Conservation (phyloP, 2,888 invertebrate species). For the Drosophila macrothrix region DNA sequence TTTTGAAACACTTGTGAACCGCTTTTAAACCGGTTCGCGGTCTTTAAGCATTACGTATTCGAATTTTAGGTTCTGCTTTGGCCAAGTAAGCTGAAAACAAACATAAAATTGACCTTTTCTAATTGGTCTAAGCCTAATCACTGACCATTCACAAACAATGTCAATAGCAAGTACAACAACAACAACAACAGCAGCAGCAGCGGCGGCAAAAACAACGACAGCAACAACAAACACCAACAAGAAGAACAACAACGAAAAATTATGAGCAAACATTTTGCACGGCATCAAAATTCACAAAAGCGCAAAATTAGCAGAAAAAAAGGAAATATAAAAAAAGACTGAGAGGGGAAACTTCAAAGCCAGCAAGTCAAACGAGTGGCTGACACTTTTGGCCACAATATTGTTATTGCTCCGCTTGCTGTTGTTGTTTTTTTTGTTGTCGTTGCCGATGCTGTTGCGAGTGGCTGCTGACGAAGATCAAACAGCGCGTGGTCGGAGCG, state of each 20-base stretch:
- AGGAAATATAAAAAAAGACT: conserved; percentile 7
- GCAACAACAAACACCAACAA: not conserved
- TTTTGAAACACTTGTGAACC: not conserved
- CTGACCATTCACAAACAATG: conserved; percentile 19
- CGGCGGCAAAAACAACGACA: not conserved
- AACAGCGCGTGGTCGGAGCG: conserved; percentile 64
- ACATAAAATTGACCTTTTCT: conserved; percentile 40
- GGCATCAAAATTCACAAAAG: conserved; percentile 47
- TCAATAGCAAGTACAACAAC: conserved; percentile 3
- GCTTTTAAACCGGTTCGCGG: not conserved
- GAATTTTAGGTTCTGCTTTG: conserved; percentile 11
- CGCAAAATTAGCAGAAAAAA: conserved; percentile 54
- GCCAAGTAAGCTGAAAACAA: conserved; percentile 23
- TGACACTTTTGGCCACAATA: conserved; percentile 47
- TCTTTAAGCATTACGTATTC: conserved; percentile 6
- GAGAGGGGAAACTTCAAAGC: conserved; percentile 57
- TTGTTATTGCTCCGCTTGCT: conserved; percentile 10
- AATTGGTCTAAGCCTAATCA: conserved; percentile 37
- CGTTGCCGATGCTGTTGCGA: conserved; percentile 43
- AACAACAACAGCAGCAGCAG: not conserved
- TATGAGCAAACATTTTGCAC: conserved; percentile 32
- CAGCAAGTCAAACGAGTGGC: conserved; percentile 48
- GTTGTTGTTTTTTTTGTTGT: conserved; percentile 14
- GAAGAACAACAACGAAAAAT: conserved; percentile 20
- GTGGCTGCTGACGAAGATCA: conserved; percentile 73